Percentiles rank a stretch among this genome's conserved stretches.
Conservation (phyloP, 2,888 invertebrate species). For the Alloplasta piceator region DNA sequence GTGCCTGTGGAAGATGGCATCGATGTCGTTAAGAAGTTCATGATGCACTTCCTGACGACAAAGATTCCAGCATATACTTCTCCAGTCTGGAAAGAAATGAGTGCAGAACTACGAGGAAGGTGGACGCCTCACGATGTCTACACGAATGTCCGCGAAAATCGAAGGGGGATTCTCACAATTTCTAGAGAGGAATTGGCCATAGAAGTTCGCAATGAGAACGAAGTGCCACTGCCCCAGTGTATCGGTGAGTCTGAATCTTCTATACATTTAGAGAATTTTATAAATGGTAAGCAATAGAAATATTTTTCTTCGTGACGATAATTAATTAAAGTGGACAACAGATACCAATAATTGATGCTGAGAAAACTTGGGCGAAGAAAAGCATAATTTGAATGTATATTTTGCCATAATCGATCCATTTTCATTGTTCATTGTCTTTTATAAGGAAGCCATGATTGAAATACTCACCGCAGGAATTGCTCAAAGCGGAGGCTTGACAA, state of each 20-base stretch:
- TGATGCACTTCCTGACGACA: conserved; percentile 3
- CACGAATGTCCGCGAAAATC: conserved; percentile 12
- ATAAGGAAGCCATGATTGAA: not conserved
- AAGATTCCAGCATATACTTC: conserved; percentile 1
- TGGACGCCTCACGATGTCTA: conserved; percentile 11
- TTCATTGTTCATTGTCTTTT: not conserved
- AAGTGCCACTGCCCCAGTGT: not conserved
- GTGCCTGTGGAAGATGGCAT: conserved; percentile 9
- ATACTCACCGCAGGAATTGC: not conserved
- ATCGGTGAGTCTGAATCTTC: conserved; percentile 6
- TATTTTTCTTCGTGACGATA: not conserved
- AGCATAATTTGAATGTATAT: not conserved
- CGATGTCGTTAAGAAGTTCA: conserved; percentile 10
- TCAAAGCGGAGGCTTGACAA: too few relatives aligned
- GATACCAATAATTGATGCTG: not conserved
- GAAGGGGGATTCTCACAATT: not conserved
- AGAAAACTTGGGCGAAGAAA: not conserved
- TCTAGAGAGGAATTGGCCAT: conserved; percentile 14
- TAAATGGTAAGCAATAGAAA: not conserved
- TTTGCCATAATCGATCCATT: not conserved
- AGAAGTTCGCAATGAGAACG: not conserved
- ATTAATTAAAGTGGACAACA: not conserved
- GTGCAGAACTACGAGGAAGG: not conserved
- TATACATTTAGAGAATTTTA: not conserved
- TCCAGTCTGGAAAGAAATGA: conserved; percentile 28